Evolutionary conservation across 2,888 invertebrate species (phyloP), one percentile per base, ranked within the genome.

Genomic region (Cataglyphis cursor): DNA sequence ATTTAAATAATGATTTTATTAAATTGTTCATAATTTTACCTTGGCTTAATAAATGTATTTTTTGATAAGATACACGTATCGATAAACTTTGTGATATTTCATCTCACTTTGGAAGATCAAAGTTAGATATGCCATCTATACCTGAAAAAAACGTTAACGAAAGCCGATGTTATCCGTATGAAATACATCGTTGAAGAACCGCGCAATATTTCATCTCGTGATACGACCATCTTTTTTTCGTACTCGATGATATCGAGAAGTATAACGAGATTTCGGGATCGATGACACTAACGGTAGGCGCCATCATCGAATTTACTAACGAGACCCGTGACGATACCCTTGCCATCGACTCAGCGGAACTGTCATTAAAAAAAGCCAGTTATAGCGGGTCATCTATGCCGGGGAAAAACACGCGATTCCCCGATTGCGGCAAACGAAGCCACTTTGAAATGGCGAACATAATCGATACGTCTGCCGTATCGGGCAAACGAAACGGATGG

Each of bases 391-490:
- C 48, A 35, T 35, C 35, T 54, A 9, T 57, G 24, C 38, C 61
- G n/a, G 21, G 59, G 54, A 78, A 75, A 85, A 86, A 88, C 74
- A 78, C 59, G 66, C 76, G 80, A 62, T 70, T 59, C 44, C 74
- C 44, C 80, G 65, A 81, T 76, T 59, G 61, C 66, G 73, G 44
- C 76, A 84, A 85, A 83, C 86, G 83, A 85, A 87, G 87, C 82
- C 86, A 86, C 82, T 84, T 80, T 62, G 84, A 76, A 65, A 61
- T 59, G 72, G 64, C 68, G 80, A 73, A 81, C 82, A 86, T 89
- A 82, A 87, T 89, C 85, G 88, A 89, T 88, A 82, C 66, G 51
- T 87, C 83, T 73, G 83, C 70, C 82, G 81, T 76, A 62, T 80
- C 81, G 70, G 70, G 59, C 70, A 61, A 76, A 84, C 83, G 82